These are phyloP conservation scores for Ophraella communa DNA, from an alignment of 2,888 invertebrate species.

Conservation along the genomic window DNA sequence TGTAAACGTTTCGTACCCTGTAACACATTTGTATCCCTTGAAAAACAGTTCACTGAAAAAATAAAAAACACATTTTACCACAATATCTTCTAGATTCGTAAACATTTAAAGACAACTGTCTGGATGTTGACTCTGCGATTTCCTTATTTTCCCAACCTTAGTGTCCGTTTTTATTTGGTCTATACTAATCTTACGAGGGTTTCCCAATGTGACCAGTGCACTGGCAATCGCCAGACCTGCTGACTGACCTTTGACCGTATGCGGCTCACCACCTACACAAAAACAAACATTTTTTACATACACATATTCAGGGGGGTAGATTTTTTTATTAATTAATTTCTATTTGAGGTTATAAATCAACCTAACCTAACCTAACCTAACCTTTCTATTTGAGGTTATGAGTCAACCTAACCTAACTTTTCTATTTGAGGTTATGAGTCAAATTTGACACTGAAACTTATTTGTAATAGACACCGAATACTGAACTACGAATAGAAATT, in stretches of 20 bases:
- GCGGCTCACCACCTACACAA: constrained; percentile 70
- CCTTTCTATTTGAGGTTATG: too few relatives aligned
- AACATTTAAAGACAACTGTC: constrained; percentile 57
- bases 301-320: too few relatives aligned
- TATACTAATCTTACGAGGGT: constrained; percentile 75
- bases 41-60: background rate
- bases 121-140: constrained; percentile 76
- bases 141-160: constrained; percentile 62
- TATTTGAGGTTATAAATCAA: too few relatives aligned
- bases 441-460: too few relatives aligned
- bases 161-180: constrained; percentile 68
- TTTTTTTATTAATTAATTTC: background rate
- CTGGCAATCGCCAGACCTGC: constrained; percentile 88
- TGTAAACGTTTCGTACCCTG: background rate
- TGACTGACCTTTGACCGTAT: constrained; percentile 82
- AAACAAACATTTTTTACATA: constrained; percentile 57
- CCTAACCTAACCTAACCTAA: too few relatives aligned
- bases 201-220: constrained; percentile 87
- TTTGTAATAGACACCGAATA: too few relatives aligned
- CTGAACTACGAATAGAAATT: too few relatives aligned
- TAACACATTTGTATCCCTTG: background rate
- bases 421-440: too few relatives aligned
- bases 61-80: background rate
- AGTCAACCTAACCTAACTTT: too few relatives aligned
- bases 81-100: background rate